Percentiles rank a stretch among this genome's conserved stretches.
Evolutionary conservation across 1,140 invertebrate genomes (phyloP).

Genomic region (Ceratosolen fusciceps): DNA sequence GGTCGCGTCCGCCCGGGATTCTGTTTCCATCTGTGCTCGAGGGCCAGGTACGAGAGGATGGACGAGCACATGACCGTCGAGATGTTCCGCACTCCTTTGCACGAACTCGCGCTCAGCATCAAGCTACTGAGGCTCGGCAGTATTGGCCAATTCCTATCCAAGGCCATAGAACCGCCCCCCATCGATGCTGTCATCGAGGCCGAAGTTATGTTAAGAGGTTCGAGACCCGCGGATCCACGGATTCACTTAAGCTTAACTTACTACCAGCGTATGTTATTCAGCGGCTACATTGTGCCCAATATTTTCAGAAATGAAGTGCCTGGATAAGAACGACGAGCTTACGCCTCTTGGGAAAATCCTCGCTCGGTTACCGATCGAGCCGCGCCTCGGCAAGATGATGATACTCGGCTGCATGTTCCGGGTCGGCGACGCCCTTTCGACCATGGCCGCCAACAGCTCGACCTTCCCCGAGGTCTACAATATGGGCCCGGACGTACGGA

Average conservation of each 20-base stretch:
- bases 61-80: slow-evolving; percentile 95
- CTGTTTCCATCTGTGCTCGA: slow-evolving; percentile 91
- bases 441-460: slow-evolving; percentile 94
- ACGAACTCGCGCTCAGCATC: slow-evolving; percentile 88
- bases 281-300: too few species aligned
- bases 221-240: not conserved
- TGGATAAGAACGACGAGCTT: slow-evolving; percentile 87
- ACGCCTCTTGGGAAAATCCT: slow-evolving; percentile 92
- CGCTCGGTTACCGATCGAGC: slow-evolving; percentile 93
- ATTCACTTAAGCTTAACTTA: too few species aligned
- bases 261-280: not conserved
- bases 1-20: slow-evolving; percentile 90
- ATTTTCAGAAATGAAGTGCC: slow-evolving; percentile 86
- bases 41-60: slow-evolving; percentile 79
- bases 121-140: slow-evolving; percentile 90
- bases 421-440: slow-evolving; percentile 89
- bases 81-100: slow-evolving; percentile 95
- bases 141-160: slow-evolving; percentile 93
- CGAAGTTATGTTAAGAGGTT: slow-evolving; percentile 78
- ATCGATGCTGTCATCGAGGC: slow-evolving; percentile 95
- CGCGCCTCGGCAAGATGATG: slow-evolving; percentile 95
- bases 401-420: slow-evolving; percentile 89
- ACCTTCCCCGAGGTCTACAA: slow-evolving; percentile 93
- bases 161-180: slow-evolving; percentile 94
- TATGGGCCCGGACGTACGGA: slow-evolving; percentile 74